Evolutionary conservation across 2,113 vertebrate genomes (phyloP), one percentile per base, ranked within the genome.

Genomic region (Coturnix japonica): DNA sequence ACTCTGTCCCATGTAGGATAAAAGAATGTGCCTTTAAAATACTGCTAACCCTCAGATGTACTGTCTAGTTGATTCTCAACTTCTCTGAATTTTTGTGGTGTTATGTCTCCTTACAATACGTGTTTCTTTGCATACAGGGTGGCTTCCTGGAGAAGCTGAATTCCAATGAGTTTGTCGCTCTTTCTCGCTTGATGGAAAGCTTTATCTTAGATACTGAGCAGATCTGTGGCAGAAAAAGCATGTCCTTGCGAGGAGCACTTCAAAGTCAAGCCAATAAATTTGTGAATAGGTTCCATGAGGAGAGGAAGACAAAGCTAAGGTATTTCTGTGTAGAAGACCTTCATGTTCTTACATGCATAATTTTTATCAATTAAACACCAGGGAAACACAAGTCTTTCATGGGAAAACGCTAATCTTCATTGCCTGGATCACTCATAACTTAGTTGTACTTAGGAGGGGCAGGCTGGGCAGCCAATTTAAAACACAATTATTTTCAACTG

Each of bases 261-360:
- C 99, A 99, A 97, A 99, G 98, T 79, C 99, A 99, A 97, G 99
- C 99, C 93, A 99, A 98, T 85, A 98, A 98, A 95, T 99, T 99
- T 90, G 99, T 99, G 64, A 98, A 99, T 74, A 98, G 99, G 77
- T 99, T 99, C 97, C 99, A 99, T 19, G 99, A 99, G 59, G 99
- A 99, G 54, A 98, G 99, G 93, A 99, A 99, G 96, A 99, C 98
- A 31, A 99, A 99, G 85, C 98, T 99, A 72, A 98, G 99, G 99
- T 99, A 96, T 76, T 19, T 72, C 61, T 85, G 79, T 4, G 11
- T 19, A 53, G 67, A 89, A 30, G 28, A 9, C 70, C 13, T 28
- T 81, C 22, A 14, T 89, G 16, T n/a, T 87, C 39, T 82, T 79
- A 12, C 14, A 3, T 59, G 28, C 70, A 59, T 61, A 17, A 63